Base-by-base conservation (phyloP, 2,888 invertebrate species). In the Lamproptera curius region DNA sequence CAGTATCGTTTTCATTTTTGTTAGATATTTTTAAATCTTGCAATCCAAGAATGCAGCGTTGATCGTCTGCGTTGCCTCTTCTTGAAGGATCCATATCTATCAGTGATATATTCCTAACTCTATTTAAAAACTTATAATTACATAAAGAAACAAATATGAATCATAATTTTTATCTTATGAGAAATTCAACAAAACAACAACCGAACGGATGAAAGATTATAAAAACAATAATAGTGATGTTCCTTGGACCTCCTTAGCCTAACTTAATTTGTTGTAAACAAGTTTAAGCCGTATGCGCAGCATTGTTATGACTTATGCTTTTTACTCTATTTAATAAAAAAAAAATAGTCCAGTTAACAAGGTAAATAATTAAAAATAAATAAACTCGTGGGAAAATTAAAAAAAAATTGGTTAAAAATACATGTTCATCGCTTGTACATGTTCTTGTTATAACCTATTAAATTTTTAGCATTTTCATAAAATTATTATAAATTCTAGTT, bases 11-110 rank as follows among this genome's bases (percentile, higher is more conserved):
- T 63, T 85, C 84, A 65, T 78, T 81, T 78, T 85, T 85, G 76
- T 83, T 85, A 63, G 80, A 70, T 65, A 87, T 66, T 78, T 87
- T 87, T 70, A 88, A 84, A 82, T 86, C 85, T 77, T 88, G 85
- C 52, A 88, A 73, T 53, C 87, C 85, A 51, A 85, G 64, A 59
- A 88, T 79, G 64, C 87, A 86, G 42, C 84, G 77, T 69, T 83
- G 80, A 57, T 87, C 86, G 42, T 84, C 85, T 41, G 76, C 59
- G 56, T 76, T 83, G 59, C 64, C 80, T 67, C 84, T 76, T 67
- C 85, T 70, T 57, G 83, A 70, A 51, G 81, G 65, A 74, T 87
- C 85, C 87, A 87, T 85, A 50, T 46, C n/a, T n/a, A 20, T 20
- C 3, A 20, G 6, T 55, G 49, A 52, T 47, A 44, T 51, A 54